Percentiles rank a stretch among this genome's conserved stretches.
Evolutionary conservation across 2,888 invertebrate species (phyloP).

Genomic region (Phortica magna): DNA sequence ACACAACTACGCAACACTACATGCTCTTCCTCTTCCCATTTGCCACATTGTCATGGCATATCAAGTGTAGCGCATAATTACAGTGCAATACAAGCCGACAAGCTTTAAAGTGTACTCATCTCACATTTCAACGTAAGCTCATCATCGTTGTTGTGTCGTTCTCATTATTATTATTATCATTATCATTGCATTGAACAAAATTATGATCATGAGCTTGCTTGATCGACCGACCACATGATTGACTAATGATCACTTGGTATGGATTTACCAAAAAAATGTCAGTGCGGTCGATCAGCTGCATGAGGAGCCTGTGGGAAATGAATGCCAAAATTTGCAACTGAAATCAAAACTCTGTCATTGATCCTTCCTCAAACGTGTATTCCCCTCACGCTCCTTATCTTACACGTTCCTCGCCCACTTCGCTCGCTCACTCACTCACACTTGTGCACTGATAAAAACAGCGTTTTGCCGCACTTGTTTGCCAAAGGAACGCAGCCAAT

Average conservation of each 20-base stretch:
- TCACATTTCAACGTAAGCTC: conserved; percentile 1
- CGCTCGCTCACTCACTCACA: neutral
- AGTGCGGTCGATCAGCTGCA: neutral
- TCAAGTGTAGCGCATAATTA: conserved; percentile 32
- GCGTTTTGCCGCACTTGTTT: too few species aligned
- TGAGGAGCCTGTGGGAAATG: neutral
- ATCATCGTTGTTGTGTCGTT: neutral
- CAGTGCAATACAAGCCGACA: conserved; percentile 27
- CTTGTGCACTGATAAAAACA: neutral
- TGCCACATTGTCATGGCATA: conserved; percentile 23
- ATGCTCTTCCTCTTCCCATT: neutral
- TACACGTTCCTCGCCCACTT: neutral
- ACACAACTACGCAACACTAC: neutral
- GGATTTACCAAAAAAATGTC: too few species aligned
- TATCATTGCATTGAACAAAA: neutral
- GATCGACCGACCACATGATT: neutral
- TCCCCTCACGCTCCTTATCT: neutral
- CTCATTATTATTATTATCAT: neutral
- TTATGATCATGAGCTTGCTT: neutral
- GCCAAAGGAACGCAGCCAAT: too few species aligned
- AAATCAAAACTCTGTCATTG: conserved; percentile 19
- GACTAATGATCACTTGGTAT: neutral
- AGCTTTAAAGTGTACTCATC: neutral
- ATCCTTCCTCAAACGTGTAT: conserved; percentile 1
- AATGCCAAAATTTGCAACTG: neutral